phyloP scores from a whole-genome alignment of 2,888 invertebrate genomes.

The Taenaris catops region DNA sequence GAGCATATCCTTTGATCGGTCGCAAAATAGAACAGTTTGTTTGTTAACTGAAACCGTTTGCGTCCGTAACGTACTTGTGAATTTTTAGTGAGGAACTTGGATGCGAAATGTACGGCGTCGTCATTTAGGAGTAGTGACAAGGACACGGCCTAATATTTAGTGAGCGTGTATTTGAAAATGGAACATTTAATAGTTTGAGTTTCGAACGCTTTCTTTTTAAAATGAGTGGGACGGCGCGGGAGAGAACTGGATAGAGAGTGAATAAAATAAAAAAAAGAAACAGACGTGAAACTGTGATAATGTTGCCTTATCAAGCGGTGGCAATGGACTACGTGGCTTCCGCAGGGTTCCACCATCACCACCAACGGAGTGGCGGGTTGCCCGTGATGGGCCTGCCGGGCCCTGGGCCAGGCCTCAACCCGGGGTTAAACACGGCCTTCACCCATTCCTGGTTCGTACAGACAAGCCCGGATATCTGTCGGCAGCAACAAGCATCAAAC shows the following conservation, averaged over 20 bases:
- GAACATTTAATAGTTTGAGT: conserved; percentile 26
- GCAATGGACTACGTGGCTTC: conserved; percentile 90
- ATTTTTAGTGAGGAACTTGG: conserved; percentile 22
- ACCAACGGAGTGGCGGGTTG: conserved; percentile 73
- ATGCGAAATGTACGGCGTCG: conserved; percentile 24
- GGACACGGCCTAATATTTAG: conserved; percentile 9
- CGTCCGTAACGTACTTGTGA: conserved; percentile 36
- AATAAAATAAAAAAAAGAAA: too few relatives aligned
- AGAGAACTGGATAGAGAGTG: conserved; percentile 28
- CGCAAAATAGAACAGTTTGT: conserved; percentile 64
- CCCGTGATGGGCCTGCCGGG: conserved; percentile 80
- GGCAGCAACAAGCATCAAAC: conserved; percentile 87
- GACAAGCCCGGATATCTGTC: conserved; percentile 94
- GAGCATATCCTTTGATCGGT: too few relatives aligned
- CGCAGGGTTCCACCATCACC: conserved; percentile 72
- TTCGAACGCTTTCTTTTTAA: conserved; percentile 28
- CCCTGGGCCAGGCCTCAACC: conserved; percentile 69
- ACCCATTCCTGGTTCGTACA: conserved; percentile 97
- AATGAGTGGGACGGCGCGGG: conserved; percentile 44
- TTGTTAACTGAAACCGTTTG: conserved; percentile 62
- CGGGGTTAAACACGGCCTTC: conserved; percentile 85
- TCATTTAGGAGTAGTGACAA: conserved; percentile 28
- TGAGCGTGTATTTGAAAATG: conserved; percentile 31
- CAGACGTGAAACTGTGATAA: conserved; percentile 50
- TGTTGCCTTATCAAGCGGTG: conserved; percentile 94